Percentiles rank a stretch among this genome's conserved stretches.
phyloP scores from a whole-genome alignment of 2,113 vertebrate species.

The crab-eating macaque (Macaca fascicularis) region T2T-MFA8v1.1 NC_088377.1:136028001-136028500 shows the following conservation, averaged over 20 bases:
- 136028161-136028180: background rate
- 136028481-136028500: background rate
- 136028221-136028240: background rate
- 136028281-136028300: background rate
- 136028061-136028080: background rate
- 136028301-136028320: background rate
- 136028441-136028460: background rate
- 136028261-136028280: background rate
- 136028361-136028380: background rate
- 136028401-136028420: background rate
- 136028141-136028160: background rate
- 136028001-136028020: background rate
- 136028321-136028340: background rate
- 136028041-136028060: background rate
- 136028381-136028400: background rate
- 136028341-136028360: constrained; percentile 15
- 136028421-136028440: background rate
- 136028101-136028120: constrained; percentile 24
- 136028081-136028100: constrained; percentile 29
- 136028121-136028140: background rate
- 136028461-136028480: background rate
- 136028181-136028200: background rate
- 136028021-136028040: background rate
- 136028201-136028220: background rate
- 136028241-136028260: background rate